Conservation (phyloP, 2,888 invertebrate genomes). For the Pachliopta kotzebuea region DNA sequence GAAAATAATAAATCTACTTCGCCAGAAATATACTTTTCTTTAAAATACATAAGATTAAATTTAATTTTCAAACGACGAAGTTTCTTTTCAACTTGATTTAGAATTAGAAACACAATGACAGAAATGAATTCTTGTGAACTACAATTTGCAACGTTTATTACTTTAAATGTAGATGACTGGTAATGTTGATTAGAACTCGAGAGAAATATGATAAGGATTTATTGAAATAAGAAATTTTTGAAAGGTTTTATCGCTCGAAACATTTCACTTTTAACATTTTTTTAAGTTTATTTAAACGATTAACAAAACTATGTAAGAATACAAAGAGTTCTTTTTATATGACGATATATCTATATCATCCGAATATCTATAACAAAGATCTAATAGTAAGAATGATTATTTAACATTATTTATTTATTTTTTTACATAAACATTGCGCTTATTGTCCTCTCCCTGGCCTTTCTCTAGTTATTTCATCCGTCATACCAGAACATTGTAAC, state of each 20-base stretch:
- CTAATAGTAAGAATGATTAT: background rate
- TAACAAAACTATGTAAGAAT: no score
- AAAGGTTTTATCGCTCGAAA: no score
- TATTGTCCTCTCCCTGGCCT: background rate
- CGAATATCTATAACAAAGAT: background rate
- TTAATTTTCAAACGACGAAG: background rate
- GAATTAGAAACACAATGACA: background rate
- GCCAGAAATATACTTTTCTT: background rate
- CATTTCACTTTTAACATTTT: no score
- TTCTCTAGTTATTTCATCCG: background rate
- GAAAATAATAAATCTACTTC: constrained; percentile 3
- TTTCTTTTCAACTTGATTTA: background rate
- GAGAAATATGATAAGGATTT: no score
- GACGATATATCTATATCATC: background rate
- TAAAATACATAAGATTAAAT: background rate
- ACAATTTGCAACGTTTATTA: background rate
- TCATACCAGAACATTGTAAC: background rate
- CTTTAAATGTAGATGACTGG: background rate
- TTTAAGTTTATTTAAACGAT: no score
- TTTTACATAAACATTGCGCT: no score
- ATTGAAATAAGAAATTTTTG: no score
- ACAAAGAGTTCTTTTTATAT: background rate
- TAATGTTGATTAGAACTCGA: no score
- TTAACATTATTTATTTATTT: no score
- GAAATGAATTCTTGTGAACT: background rate